Conservation (phyloP, 2,888 invertebrate species). For the Cordylochernes scorpioides region DNA sequence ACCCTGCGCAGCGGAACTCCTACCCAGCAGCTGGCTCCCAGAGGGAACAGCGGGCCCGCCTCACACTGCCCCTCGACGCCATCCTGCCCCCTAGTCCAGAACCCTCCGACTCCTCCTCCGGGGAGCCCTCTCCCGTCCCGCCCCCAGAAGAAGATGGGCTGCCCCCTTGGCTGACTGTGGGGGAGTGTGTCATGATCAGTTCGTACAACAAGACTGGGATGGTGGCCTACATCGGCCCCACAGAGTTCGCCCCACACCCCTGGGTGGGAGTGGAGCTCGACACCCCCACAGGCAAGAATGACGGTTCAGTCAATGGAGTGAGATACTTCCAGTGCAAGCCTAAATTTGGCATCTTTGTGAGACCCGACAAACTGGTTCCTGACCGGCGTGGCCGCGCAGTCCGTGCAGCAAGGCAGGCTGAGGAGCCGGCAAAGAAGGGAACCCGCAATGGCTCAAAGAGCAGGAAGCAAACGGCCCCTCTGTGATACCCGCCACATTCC, state of each 20-base stretch:
- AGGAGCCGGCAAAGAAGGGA: no score
- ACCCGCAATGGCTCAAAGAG: no score
- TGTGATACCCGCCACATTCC: no score
- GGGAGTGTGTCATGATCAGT: slow-evolving; percentile 59
- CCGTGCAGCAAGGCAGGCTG: slow-evolving; percentile 8
- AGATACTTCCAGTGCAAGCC: slow-evolving; percentile 61
- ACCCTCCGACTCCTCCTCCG: no score
- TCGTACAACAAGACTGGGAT: slow-evolving; percentile 58
- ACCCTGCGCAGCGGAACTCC: no score
- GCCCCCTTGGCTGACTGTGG: slow-evolving; percentile 62
- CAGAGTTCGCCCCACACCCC: slow-evolving; percentile 48
- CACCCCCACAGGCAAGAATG: slow-evolving; percentile 66
- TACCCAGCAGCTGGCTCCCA: no score
- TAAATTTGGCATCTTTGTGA: slow-evolving; percentile 74
- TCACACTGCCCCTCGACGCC: no score
- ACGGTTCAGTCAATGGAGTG: slow-evolving; percentile 63
- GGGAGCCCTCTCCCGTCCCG: no score
- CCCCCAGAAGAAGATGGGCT: no score
- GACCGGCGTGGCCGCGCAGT: slow-evolving; percentile 30
- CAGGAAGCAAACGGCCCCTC: no score
- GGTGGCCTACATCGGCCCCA: slow-evolving; percentile 54
- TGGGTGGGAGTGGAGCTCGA: slow-evolving; percentile 82
- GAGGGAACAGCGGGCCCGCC: no score
- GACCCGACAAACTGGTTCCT: slow-evolving; percentile 59
- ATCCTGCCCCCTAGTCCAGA: no score